phyloP scores from a whole-genome alignment of 2,888 invertebrate species.

The Cybosia mesomella region DNA sequence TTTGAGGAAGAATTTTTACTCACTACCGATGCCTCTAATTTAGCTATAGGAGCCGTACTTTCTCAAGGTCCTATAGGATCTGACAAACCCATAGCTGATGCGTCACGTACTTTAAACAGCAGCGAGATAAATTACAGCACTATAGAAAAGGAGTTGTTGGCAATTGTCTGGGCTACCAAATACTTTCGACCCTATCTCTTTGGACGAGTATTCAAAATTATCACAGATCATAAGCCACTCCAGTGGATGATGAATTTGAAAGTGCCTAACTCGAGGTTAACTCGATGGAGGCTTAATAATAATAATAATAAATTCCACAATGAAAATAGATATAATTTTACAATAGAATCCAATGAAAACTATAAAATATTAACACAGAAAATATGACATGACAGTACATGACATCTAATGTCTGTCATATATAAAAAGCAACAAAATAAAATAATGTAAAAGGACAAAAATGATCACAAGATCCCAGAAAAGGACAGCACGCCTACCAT shows the following conservation, averaged over 20 bases:
- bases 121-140: conserved; percentile 31
- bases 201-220: conserved; percentile 25
- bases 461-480: too few species aligned
- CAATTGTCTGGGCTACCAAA: conserved; percentile 14
- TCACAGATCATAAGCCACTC: conserved; percentile 22
- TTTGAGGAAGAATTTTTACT: conserved; percentile 25
- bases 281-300: not conserved
- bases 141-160: conserved; percentile 29
- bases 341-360: too few species aligned
- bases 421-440: too few species aligned
- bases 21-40: conserved; percentile 30
- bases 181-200: conserved; percentile 30
- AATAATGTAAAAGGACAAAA: too few species aligned
- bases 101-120: conserved; percentile 29
- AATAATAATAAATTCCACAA: too few species aligned
- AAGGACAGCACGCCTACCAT: too few species aligned
- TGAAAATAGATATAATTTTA: too few species aligned
- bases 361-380: too few species aligned
- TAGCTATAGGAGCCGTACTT: conserved; percentile 27
- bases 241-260: conserved; percentile 17
- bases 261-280: conserved; percentile 14
- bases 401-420: too few species aligned
- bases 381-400: too few species aligned
- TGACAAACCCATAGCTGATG: conserved; percentile 31
- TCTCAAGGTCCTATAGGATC: conserved; percentile 28